A percentile compares a stretch with the other conserved stretches of the same genome.
Conservation (phyloP, 2,113 vertebrate genomes). For the Melanerpes aurifrons region DNA sequence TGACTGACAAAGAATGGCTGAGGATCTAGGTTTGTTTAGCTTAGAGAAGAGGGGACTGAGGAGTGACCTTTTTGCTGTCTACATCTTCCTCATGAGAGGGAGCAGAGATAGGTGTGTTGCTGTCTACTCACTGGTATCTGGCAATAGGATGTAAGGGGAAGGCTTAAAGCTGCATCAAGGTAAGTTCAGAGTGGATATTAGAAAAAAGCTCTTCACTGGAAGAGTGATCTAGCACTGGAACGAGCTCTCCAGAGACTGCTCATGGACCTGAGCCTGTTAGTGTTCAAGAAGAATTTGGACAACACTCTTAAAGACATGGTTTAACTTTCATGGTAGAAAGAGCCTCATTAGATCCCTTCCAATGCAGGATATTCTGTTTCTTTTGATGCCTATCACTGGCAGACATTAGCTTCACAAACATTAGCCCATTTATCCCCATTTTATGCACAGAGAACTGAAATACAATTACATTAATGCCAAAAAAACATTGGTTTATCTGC, state of each 20-base stretch:
- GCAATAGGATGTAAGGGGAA: neutral
- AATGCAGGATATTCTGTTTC: neutral
- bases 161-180: neutral
- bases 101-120: neutral
- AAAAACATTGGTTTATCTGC: neutral
- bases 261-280: no score
- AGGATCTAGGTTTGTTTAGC: neutral
- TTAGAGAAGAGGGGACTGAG: neutral
- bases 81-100: neutral
- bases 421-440: neutral
- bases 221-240: no score
- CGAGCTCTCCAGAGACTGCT: no score
- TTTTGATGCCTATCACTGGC: neutral
- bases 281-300: neutral
- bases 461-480: neutral
- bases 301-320: neutral
- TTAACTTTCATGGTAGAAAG: neutral
- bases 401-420: neutral
- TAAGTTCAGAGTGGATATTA: no score
- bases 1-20: rapidly evolving
- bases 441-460: neutral
- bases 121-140: neutral
- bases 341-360: no score
- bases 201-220: no score
- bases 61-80: neutral